phyloP scores from a whole-genome alignment of 2,113 vertebrate species.

The Hoplias malabaricus region DNA sequence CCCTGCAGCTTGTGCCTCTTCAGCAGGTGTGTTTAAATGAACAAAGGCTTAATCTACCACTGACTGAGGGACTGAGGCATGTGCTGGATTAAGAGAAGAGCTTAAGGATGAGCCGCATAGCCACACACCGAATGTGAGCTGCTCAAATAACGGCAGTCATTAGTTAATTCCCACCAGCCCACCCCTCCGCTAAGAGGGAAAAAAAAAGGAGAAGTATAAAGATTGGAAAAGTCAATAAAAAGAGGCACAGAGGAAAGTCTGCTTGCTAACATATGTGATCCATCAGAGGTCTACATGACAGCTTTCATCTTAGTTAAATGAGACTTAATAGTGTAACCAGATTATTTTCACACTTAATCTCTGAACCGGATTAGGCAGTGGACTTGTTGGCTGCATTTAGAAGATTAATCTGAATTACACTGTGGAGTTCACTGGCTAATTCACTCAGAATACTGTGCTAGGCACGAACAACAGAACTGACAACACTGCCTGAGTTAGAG shows the following conservation, averaged over 20 bases:
- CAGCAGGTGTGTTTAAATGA: conserved; percentile 25
- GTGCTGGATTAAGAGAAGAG: conserved; percentile 37
- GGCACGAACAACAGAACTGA: conserved; percentile 15
- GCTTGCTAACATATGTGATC: conserved; percentile 52
- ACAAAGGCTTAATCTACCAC: conserved; percentile 22
- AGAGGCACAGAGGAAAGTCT: conserved; percentile 1
- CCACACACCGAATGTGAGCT: conserved; percentile 52
- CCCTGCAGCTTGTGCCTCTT: conserved; percentile 2
- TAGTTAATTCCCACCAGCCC: conserved; percentile 64
- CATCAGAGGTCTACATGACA: conserved; percentile 37
- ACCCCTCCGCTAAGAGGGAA: conserved; percentile 47
- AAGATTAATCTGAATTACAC: conserved; percentile 53
- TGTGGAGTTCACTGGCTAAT: conserved; percentile 18
- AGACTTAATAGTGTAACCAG: conserved; percentile 53
- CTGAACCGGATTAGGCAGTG: conserved; percentile 54
- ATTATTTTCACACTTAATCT: conserved; percentile 46
- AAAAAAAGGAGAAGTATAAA: conserved; percentile 7
- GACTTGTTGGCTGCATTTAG: conserved; percentile 39
- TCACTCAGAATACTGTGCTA: not conserved
- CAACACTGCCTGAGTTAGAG: not conserved
- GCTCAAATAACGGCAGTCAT: conserved; percentile 61
- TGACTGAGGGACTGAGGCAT: conserved; percentile 9
- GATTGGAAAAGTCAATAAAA: not conserved
- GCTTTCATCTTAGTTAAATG: conserved; percentile 60
- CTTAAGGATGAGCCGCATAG: conserved; percentile 48